These are phyloP conservation scores for Mantis religiosa DNA, from an alignment of 2,888 invertebrate genomes.

Conservation along the genomic window DNA sequence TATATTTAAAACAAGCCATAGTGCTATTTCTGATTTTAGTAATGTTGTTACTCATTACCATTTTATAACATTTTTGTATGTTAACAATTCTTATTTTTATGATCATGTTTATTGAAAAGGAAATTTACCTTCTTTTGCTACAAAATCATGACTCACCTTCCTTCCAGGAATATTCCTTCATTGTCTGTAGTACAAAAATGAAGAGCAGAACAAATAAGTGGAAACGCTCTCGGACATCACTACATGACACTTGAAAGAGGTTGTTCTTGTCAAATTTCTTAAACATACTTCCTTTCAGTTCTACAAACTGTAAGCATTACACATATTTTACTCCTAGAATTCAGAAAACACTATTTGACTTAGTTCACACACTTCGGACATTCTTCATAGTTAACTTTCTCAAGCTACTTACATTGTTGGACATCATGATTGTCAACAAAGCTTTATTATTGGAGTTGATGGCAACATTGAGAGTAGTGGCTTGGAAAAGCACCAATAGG, in stretches of 20 bases:
- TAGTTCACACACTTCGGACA: too few species aligned
- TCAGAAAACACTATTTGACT: not conserved
- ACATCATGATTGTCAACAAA: slow-evolving; percentile 97
- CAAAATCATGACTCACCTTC: slow-evolving; percentile 46
- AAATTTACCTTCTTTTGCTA: too few species aligned
- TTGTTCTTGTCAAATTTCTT: slow-evolving; percentile 99
- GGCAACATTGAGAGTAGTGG: slow-evolving; percentile 96
- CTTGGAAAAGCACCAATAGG: slow-evolving; percentile 87
- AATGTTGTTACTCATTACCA: too few species aligned
- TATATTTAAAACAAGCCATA: too few species aligned
- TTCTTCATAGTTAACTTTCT: not conserved
- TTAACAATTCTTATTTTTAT: too few species aligned
- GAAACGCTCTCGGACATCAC: slow-evolving; percentile 94
- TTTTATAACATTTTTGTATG: too few species aligned
- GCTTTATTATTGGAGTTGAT: slow-evolving; percentile 99
- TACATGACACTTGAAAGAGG: slow-evolving; percentile 94
- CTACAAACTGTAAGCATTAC: slow-evolving; percentile 75
- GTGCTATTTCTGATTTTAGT: too few species aligned
- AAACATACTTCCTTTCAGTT: slow-evolving; percentile 96
- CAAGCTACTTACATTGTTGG: slow-evolving; percentile 83
- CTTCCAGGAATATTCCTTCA: slow-evolving; percentile 97
- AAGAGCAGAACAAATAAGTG: slow-evolving; percentile 86
- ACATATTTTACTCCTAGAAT: not conserved
- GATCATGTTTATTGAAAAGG: too few species aligned
- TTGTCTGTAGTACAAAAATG: slow-evolving; percentile 93